Conservation (phyloP, 2,113 vertebrate species). For the Panthera uncia region DNA sequence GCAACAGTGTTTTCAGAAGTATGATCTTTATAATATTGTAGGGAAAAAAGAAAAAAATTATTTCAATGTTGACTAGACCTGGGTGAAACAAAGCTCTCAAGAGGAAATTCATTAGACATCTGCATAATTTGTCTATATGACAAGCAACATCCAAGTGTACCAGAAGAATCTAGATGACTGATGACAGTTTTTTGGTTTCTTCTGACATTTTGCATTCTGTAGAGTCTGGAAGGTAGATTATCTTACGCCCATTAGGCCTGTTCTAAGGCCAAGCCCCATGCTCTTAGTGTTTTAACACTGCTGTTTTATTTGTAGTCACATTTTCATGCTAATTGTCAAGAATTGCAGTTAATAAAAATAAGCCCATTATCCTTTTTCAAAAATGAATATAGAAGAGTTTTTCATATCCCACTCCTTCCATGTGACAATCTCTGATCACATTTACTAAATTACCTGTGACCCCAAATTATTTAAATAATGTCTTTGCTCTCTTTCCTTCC, state of each 20-base stretch:
- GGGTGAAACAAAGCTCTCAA: conserved; percentile 45
- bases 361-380: background rate
- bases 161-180: background rate
- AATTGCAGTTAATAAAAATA: background rate
- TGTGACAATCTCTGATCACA: background rate
- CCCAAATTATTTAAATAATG: background rate
- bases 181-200: background rate
- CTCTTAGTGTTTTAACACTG: background rate
- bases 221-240: background rate
- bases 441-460: background rate
- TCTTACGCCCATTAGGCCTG: background rate
- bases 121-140: conserved; percentile 66
- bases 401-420: background rate
- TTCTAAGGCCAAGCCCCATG: background rate
- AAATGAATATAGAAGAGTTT: background rate
- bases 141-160: conserved; percentile 28
- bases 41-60: background rate
- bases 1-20: background rate
- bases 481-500: background rate
- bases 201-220: background rate
- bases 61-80: conserved; percentile 54
- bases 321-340: background rate
- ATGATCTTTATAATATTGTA: background rate
- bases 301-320: background rate
- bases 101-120: conserved; percentile 53